Evolutionary conservation across 1,140 invertebrate genomes (phyloP), one percentile per base, ranked within the genome.

Genomic region (Hesperophylax magnus): DNA sequence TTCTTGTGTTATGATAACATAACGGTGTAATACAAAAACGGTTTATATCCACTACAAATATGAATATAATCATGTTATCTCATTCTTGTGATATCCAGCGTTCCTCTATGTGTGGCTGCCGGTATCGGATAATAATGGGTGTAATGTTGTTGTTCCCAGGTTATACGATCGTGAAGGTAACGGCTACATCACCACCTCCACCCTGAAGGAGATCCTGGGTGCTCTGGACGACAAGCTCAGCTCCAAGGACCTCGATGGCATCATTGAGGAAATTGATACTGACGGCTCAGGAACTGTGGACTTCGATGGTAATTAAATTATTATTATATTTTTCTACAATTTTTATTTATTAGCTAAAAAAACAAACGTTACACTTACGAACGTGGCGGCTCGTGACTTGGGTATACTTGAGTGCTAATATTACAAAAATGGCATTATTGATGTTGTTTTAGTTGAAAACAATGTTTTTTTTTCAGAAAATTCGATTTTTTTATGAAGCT

Each of bases 191-290:
- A 97, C 96, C 75, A 98, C 97, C 15, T 94, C 93, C 0, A 97
- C 96, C 5, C 91, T 98, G 17, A 95, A 97, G 86, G 97, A 98
- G 90, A 98, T 98, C 87, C 91, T 98, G 20, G 94, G 94, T 31
- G 97, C 97, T 6, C 91, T 98, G 22, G 97, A 98, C 85, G 96
- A 98, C 87, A 98, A 97, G 87, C 91, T 98, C 3, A 96, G 94
- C 69, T 94, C 93, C 85, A 91, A 93, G 14, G 94, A 95, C 86
- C 91, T 98, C 72, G 96, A 98, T 86, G 96, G 97, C 71, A 98
- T 98, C 87, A 97, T 97, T 86, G 94, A 95, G 84, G 97, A 98
- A 91, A 98, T 98, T 86, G 97, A 98, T 89, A 97, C 97, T 81
- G 97, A 98, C 87, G 96, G 96, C 67, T 97, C 96, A 53, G 96